Base-by-base conservation (phyloP, 2,888 invertebrate genomes). In the Pyralis farinalis region DNA sequence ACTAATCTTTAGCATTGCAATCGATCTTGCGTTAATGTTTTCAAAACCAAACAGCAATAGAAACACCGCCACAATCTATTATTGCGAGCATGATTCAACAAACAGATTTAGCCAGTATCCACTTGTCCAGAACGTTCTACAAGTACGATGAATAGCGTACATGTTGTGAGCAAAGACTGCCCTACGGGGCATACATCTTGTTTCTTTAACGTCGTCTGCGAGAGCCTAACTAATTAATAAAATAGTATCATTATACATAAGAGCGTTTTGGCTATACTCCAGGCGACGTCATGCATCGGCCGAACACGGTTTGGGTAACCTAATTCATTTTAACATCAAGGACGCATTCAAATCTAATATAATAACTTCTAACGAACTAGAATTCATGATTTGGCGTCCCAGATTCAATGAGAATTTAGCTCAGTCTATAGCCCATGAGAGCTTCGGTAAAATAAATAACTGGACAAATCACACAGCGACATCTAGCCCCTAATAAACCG, bases 251-350 rank as follows among this genome's bases (percentile, higher is more conserved):
- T 74, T 73, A 73, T 59, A 61, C 57, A 55, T 55, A 63, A 60
- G 58, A 58, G 56, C 42, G 52, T 51, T 47, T 71, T 84, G 84
- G 85, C 78, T 27, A 21, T 25, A 21, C 12, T 71, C 84, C 85
- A 85, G 62, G 50, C 53, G 59, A 62, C 65, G 66, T 64, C 61
- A 64, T 53, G 52, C 53, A 55, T 65, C 60, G 55, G 63, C 64
- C 66, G 70, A 70, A 64, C 62, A 64, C 54, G 60, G 56, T 66
- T 68, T 61, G 58, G 71, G 75, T 80, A 82, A 80, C 82, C 79
- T 69, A 78, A 70, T 75, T 81, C 56, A 63, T 66, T 56, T 46
- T 57, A 59, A 55, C 61, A 44, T 55, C 67, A 70, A 71, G 70
- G 71, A 65, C 69, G 53, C 29, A 44, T 47, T 46, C 50, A 51